Evolutionary conservation across 2,113 vertebrate genomes (phyloP).

Genomic region (Sitta europaea): DNA sequence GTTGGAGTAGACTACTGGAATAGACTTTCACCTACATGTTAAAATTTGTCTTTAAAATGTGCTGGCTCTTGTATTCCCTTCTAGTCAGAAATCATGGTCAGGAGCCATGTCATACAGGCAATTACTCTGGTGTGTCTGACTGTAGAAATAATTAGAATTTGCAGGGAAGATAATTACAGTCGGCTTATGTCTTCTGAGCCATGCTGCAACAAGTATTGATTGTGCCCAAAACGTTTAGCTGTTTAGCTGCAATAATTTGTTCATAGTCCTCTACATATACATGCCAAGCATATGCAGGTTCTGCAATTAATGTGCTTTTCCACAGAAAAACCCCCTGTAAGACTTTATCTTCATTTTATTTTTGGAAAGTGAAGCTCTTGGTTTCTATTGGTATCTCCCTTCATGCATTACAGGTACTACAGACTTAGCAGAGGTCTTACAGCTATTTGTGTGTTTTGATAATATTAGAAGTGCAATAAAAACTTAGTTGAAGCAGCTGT

Average conservation of each 20-base stretch:
- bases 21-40: not conserved
- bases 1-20: not conserved
- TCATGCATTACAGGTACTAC: not conserved
- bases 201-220: not conserved
- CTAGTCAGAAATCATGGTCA: not conserved
- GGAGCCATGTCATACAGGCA: not conserved
- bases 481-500: not conserved
- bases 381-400: not conserved
- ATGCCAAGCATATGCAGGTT: not conserved
- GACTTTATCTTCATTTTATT: not conserved
- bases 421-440: not conserved
- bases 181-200: not conserved
- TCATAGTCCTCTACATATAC: not conserved
- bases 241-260: not conserved
- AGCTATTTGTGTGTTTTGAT: not conserved
- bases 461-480: not conserved
- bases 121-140: not conserved
- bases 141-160: not conserved
- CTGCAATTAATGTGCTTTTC: not conserved
- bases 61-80: not conserved
- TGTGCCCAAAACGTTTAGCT: not conserved
- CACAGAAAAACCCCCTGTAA: not conserved
- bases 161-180: not conserved
- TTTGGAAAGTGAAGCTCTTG: not conserved
- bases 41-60: not conserved